Evolutionary conservation across 1,140 invertebrate genomes (phyloP).

Genomic region (Drosophila carrolli): DNA sequence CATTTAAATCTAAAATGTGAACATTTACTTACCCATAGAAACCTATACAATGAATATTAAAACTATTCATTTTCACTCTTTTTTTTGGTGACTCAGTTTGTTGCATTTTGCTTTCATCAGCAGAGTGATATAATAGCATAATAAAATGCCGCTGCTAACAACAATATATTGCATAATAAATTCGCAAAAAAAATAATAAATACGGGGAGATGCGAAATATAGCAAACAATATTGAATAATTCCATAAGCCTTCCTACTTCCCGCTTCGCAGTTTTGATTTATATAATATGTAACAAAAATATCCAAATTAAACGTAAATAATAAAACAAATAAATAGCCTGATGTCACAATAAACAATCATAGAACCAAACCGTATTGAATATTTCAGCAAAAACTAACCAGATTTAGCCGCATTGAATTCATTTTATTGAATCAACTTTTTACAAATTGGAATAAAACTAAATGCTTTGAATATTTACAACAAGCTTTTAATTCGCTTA

Average conservation of each 20-base stretch:
- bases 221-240: constrained; percentile 32
- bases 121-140: constrained; percentile 22
- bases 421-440: constrained; percentile 2
- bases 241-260: constrained; percentile 33
- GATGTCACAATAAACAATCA: not conserved
- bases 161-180: constrained; percentile 35
- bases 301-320: constrained; percentile 16
- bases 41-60: not conserved
- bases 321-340: constrained; percentile 7
- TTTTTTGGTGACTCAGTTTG: not conserved
- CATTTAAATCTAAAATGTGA: no score
- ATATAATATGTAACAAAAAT: constrained; percentile 26
- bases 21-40: no score
- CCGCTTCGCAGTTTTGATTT: constrained; percentile 12
- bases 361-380: constrained; percentile 16
- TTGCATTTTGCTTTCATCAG: constrained; percentile 12
- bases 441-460: constrained; percentile 8
- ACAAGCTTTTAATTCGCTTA: not conserved
- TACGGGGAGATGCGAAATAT: constrained; percentile 6
- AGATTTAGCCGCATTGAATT: not conserved
- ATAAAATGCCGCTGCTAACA: constrained; percentile 15
- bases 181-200: constrained; percentile 22
- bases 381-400: not conserved
- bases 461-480: constrained; percentile 3
- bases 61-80: constrained; percentile 6